Base-by-base conservation (phyloP, 2,113 vertebrate genomes). In the Hepsetus odoe region DNA sequence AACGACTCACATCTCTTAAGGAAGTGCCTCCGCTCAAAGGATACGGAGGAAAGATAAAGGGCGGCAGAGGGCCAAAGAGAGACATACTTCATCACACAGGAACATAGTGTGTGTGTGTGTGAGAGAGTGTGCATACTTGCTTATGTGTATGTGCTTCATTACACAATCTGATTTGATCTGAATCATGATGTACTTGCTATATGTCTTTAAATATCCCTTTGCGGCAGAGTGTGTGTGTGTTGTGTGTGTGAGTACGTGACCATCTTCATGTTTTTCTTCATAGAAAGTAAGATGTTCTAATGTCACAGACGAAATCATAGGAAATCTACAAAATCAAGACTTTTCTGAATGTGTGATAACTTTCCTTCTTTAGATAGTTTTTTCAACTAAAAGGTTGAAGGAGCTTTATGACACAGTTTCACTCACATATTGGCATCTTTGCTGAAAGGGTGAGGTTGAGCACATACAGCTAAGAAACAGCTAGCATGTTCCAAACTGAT, bases 11-110 rank as follows among this genome's bases (percentile, higher is more conserved):
- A 74, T 80, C 55, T 77, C 74, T 68, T 62, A 55, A 72, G 79
- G 76, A 83, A 80, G 24, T 69, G 74, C 53, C 78, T 80, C 78
- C 53, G 72, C 74, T 77, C 44, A 56, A 61, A 62, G 74, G 82
- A 83, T 77, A 72, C 74, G 30, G 22, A 70, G 64, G 55, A 77
- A 77, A 72, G 74, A 83, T 77, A 83, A 42, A 65, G 76, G 35
- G 69, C 56, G 64, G 72, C 61, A 20, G 30, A 62, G 35, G 30
- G 82, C 59, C 72, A 76, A 77, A 69, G 69, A 74, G 53, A 72
- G 5, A n/a, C 72, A 83, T 69, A 64, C 38, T n/a, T 77, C 35
- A 77, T 76, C 65, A 5, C 62, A 40, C 77, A 56, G 77, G 81
- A 75, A 67, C 46, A 77, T 46, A 16, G 49, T 51, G 46, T 51